phyloP scores from a whole-genome alignment of 2,113 vertebrate genomes.

The Chamaetylas fuelleborni region DNA sequence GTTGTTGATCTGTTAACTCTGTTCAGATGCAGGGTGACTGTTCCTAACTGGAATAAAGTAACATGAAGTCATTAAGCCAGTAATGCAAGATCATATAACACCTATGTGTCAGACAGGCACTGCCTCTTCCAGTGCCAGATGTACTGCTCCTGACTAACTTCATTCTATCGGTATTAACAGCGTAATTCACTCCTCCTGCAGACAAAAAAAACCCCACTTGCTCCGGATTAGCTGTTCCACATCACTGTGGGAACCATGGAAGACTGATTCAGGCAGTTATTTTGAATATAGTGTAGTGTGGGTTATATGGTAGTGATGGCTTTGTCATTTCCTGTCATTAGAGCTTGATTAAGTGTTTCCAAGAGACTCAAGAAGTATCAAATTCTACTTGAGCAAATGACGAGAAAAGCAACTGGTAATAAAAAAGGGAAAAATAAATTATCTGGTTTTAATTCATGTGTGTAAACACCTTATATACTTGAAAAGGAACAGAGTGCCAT shows the following conservation, averaged over 20 bases:
- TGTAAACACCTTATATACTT: not conserved
- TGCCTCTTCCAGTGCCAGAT: not conserved
- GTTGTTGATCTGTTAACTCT: not conserved
- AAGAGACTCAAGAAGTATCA: not conserved
- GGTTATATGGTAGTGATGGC: not conserved
- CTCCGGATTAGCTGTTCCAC: not conserved
- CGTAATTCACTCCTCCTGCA: not conserved
- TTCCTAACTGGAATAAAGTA: not conserved
- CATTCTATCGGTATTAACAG: not conserved
- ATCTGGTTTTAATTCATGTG: not conserved
- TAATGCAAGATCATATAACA: not conserved
- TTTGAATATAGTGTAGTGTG: not conserved
- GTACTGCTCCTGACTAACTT: not conserved
- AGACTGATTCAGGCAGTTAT: not conserved
- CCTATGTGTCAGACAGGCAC: not conserved
- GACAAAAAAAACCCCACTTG: not conserved
- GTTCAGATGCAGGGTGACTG: not conserved
- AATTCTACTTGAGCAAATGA: not conserved
- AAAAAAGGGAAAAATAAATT: not conserved
- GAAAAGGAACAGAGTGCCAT: not conserved
- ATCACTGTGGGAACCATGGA: not conserved
- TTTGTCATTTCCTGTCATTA: not conserved
- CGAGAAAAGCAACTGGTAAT: not conserved
- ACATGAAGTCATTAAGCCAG: not conserved
- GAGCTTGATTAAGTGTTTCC: not conserved